Evolutionary conservation across 1,140 invertebrate genomes (phyloP).

Genomic region (Acromyrmex charruanus): DNA sequence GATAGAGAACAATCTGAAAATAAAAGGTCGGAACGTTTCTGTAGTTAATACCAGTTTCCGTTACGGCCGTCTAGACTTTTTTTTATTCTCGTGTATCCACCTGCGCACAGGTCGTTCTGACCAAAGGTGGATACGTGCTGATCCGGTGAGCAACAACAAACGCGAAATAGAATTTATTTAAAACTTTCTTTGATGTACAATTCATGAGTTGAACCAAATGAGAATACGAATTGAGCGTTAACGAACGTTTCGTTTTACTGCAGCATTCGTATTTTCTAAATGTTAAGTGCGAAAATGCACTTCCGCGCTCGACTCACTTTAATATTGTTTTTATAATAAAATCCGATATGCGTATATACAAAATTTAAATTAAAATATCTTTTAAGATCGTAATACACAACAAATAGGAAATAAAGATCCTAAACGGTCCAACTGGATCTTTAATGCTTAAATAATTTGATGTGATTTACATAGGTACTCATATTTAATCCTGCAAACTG

Average conservation of each 20-base stretch:
- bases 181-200: conserved; percentile 46
- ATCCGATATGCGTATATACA: background rate
- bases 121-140: background rate
- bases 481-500: no score
- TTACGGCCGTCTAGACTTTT: background rate
- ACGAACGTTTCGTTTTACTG: background rate
- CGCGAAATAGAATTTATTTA: conserved; percentile 37
- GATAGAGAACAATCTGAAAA: conserved; percentile 6
- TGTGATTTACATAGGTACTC: no score
- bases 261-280: background rate
- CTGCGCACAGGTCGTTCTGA: background rate
- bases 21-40: background rate
- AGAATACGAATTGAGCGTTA: background rate
- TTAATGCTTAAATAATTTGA: no score
- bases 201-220: background rate
- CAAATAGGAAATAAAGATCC: no score
- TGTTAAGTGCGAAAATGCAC: background rate
- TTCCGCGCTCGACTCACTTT: background rate
- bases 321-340: background rate
- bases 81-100: background rate
- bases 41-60: conserved; percentile 11
- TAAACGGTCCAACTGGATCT: no score
- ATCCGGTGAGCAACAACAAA: conserved; percentile 24
- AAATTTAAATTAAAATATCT: no score
- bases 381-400: no score